Base-by-base conservation (phyloP, 2,113 vertebrate genomes). In the Rhinogobius similis region DNA sequence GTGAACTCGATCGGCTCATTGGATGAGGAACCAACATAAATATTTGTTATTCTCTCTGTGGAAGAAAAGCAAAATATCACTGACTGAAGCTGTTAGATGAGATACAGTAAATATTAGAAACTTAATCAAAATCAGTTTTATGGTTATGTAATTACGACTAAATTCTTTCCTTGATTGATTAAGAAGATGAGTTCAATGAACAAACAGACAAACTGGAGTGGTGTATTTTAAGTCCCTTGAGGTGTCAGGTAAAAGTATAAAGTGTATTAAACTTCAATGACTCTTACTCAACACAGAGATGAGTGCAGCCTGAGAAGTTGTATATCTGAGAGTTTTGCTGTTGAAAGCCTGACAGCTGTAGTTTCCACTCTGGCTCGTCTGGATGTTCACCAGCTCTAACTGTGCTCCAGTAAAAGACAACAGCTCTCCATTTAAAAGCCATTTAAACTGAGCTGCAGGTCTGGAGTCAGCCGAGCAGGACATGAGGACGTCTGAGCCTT, bases 341-440 rank as follows among this genome's bases (percentile, higher is more conserved):
- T 92, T 90, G 58, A 80, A 70, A 26, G 86, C 82, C 64, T 55
- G 68, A 76, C 89, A 91, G 67, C 66, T 89, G 83, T 91, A 90
- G 63, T 50, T 79, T 21, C 87, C 90, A 62, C 65, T 87, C 61
- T 88, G 74, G 69, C 0, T 69, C 48, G 1, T 21, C 75, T 88
- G 72, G 72, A 89, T 63, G n/a, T 87, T 78, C 3, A 16, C 43
- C 73, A 90, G 59, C 20, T 9, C 43, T 23, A 91, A 72, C 36
- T 82, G 68, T 74, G 68, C 46, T 68, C 67, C 82, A 24, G 26
- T 38, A 44, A 32, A 8, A 62, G 16, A 23, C 52, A 77, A 46
- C 38, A 10, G 5, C 11, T 13, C 0, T 74, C 72, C 74, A 78
- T 88, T 75, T 32, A 87, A n/a, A 67, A 78, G 55, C 87, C 87